A percentile compares a stretch with the other conserved stretches of the same genome.
Conservation (phyloP, 2,113 vertebrate genomes). For the Tetrao urogallus region DNA sequence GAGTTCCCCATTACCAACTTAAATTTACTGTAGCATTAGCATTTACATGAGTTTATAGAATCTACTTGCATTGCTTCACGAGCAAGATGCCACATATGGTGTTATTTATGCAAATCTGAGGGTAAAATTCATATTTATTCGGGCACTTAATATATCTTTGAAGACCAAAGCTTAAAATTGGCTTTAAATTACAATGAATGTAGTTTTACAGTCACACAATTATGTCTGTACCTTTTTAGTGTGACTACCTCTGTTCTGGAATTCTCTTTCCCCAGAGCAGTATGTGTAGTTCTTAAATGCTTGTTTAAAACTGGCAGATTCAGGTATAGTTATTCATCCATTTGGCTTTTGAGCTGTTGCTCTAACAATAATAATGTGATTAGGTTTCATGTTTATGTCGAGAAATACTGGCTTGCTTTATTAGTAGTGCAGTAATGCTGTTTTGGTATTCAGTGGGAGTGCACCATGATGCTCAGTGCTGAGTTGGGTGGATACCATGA, state of each 20-base stretch:
- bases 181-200: conserved; percentile 4
- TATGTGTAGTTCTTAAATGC: background rate
- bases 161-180: conserved; percentile 32
- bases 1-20: background rate
- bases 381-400: background rate
- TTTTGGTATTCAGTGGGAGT: background rate
- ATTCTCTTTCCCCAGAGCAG: background rate
- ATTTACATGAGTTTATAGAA: background rate
- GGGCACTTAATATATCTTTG: background rate
- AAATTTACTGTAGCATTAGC: background rate
- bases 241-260: background rate
- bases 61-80: background rate
- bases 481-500: background rate
- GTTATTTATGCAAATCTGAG: background rate
- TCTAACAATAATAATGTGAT: conserved; percentile 8
- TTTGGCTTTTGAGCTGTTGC: conserved; percentile 31
- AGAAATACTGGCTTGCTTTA: background rate
- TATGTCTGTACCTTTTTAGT: background rate
- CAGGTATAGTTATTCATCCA: conserved; percentile 8
- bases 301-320: conserved; percentile 24
- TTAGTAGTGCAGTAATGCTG: background rate
- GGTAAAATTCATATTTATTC: conserved; percentile 13
- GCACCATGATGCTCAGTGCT: background rate
- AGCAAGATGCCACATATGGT: background rate
- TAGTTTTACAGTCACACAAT: background rate